Conservation (phyloP, 2,797 vertebrate species). For the Poeciliopsis turneri region DNA sequence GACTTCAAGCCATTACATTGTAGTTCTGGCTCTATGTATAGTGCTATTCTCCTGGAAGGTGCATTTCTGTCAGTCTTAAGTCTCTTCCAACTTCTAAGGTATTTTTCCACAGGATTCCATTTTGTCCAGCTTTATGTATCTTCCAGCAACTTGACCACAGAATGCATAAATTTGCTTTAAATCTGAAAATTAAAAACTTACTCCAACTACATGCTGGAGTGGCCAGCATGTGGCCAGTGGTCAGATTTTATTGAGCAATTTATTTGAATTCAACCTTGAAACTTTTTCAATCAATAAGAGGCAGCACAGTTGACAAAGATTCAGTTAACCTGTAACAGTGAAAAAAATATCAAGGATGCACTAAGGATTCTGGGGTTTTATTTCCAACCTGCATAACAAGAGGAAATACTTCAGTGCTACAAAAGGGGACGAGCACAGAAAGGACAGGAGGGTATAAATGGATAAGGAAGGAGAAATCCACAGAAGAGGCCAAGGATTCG, state of each 20-base stretch:
- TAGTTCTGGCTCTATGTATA: not conserved
- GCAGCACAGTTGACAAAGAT: not conserved
- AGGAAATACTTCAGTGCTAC: constrained; percentile 20
- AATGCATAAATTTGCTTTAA: not conserved
- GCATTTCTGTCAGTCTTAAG: not conserved
- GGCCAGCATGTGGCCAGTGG: not conserved
- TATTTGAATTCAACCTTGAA: not conserved
- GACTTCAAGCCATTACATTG: not conserved
- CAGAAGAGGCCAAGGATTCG: constrained; percentile 42
- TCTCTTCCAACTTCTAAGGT: not conserved
- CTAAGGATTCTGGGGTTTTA: constrained; percentile 10
- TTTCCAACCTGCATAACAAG: constrained; percentile 26
- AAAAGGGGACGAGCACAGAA: not conserved
- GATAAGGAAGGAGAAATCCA: constrained; percentile 13
- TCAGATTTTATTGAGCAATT: not conserved
- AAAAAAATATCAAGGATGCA: not conserved
- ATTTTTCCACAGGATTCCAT: not conserved
- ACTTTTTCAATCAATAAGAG: not conserved
- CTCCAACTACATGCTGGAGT: not conserved
- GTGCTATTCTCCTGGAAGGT: not conserved
- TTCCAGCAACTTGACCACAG: not conserved
- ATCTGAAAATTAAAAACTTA: not conserved
- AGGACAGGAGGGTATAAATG: constrained; percentile 15
- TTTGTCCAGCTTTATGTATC: not conserved
- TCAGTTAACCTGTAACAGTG: not conserved